Conservation (phyloP, 2,888 invertebrate genomes). For the Lacanobia oleracea region DNA sequence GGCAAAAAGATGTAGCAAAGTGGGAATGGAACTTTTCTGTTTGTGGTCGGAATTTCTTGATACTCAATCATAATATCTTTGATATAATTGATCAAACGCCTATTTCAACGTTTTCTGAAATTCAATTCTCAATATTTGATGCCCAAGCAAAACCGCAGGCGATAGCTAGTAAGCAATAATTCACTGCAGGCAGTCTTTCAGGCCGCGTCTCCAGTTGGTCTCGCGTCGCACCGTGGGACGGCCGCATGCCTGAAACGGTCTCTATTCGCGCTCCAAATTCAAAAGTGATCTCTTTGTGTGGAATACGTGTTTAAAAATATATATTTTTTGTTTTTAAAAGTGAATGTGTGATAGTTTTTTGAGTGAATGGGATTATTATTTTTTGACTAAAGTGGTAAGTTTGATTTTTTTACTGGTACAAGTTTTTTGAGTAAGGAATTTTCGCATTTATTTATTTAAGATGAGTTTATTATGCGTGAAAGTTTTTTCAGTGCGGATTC, state of each 20-base stretch:
- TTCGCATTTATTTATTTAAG: too few species aligned
- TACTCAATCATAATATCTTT: background rate
- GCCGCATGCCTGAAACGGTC: conserved; percentile 38
- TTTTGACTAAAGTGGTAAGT: conserved; percentile 55
- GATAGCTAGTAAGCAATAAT: conserved; percentile 34
- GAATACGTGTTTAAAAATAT: conserved; percentile 45
- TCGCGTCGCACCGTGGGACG: conserved; percentile 52
- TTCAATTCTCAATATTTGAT: background rate
- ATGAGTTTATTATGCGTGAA: background rate
- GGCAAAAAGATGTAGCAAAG: background rate
- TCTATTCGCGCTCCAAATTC: conserved; percentile 51
- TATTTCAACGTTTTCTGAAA: background rate
- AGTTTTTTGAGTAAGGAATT: background rate
- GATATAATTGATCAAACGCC: background rate
- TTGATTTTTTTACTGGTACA: conserved; percentile 6
- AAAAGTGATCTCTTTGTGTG: conserved; percentile 63
- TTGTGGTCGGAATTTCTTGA: background rate
- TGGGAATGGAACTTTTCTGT: background rate
- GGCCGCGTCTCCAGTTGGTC: conserved; percentile 55
- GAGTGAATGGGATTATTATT: conserved; percentile 43
- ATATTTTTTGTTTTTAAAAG: conserved; percentile 27
- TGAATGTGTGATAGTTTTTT: conserved; percentile 53
- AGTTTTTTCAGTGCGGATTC: background rate
- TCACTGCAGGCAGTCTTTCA: conserved; percentile 56
- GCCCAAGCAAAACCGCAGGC: background rate